phyloP scores from a whole-genome alignment of 2,797 vertebrate genomes.

The Xiphorhynchus erythropygius region DNA sequence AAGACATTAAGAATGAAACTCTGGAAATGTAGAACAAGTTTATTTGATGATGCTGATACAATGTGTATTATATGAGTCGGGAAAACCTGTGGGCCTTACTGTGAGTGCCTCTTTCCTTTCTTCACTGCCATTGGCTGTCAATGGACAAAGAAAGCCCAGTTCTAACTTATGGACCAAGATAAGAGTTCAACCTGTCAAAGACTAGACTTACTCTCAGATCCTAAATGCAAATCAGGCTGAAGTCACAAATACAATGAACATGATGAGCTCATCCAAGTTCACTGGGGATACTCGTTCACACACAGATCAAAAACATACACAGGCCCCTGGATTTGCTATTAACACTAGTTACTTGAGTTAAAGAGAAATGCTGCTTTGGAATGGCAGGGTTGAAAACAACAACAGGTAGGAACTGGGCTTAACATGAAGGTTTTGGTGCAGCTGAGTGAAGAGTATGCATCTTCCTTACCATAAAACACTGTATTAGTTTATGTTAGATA shows the following conservation, averaged over 20 bases:
- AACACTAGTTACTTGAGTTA: not conserved
- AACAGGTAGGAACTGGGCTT: not conserved
- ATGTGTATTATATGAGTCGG: not conserved
- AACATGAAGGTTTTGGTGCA: not conserved
- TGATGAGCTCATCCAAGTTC: not conserved
- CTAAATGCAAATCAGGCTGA: not conserved
- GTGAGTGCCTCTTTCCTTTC: not conserved
- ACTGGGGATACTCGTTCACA: not conserved
- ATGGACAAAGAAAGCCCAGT: not conserved
- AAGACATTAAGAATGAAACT: not conserved
- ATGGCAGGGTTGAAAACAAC: not conserved
- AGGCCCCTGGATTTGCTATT: not conserved
- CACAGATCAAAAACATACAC: not conserved
- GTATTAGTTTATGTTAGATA: not conserved
- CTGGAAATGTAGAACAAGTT: slow-evolving; percentile 20
- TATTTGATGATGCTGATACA: slow-evolving; percentile 32
- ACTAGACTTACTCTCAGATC: not conserved
- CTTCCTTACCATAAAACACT: not conserved
- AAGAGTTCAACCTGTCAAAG: not conserved
- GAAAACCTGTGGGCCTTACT: not conserved
- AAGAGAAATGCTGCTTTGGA: not conserved
- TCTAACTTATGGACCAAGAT: not conserved
- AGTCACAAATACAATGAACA: not conserved
- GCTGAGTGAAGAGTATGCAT: not conserved
- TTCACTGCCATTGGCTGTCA: not conserved